Evolutionary conservation across 2,113 vertebrate genomes (phyloP), one percentile per base, ranked within the genome.

Genomic region (Coreoperca whiteheadi): DNA sequence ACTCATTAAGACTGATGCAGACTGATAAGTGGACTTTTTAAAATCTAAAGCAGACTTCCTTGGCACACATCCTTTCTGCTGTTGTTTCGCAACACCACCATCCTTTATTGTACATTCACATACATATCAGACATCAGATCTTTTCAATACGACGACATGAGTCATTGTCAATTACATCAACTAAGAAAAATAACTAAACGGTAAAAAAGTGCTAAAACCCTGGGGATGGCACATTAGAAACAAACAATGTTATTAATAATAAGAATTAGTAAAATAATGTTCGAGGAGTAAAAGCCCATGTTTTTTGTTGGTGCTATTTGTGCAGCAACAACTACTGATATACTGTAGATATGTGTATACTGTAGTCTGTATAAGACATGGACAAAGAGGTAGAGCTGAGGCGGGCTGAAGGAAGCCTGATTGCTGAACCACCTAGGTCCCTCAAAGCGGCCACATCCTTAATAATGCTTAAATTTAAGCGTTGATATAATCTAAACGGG

Each of bases 1-100:
- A 46, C 53, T 69, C 67, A 82, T 82, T 71, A 79, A 75, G 46
- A 82, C 43, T 46, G 5, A 46, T 46, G 16, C 39, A 2, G 21
- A 48, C 51, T 66, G 32, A 79, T 71, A 25, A 78, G 74, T 78
- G 54, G 0, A 30, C 60, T 18, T 54, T 23, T 48, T 48, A 64
- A 60, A 73, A 51, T 39, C 4, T 23, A 43, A 65, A 70, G 43
- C 23, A 69, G 30, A 61, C n/a, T 77, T 46, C 25, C 61, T 41
- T 32, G 8, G 50, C 71, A 61, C 21, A 54, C 15, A 54, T 43
- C 2, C 28, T 50, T 5, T 66, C 54, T 71, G 2, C 51, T 48
- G 15, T 71, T 63, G 23, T 71, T 75, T 21, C 25, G 18, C 25
- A 43, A 41, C 32, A 57, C 12, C 37, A 43, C 46, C 37, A 34